A percentile compares a stretch with the other conserved stretches of the same genome.
Evolutionary conservation across 2,888 invertebrate genomes (phyloP).

Genomic region (Venustoraphidia nigricollis): DNA sequence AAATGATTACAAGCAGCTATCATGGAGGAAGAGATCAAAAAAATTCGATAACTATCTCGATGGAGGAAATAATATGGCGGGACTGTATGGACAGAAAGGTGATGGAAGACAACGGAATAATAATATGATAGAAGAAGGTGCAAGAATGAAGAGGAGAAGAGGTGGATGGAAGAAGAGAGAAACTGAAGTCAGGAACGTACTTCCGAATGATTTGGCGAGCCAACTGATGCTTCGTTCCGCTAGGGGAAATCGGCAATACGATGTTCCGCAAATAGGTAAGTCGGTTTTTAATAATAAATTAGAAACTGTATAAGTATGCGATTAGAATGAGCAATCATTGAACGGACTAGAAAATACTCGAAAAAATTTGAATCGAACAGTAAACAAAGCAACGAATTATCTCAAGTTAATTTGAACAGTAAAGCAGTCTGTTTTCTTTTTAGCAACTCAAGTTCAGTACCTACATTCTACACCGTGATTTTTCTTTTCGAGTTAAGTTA

Average conservation of each 20-base stretch:
- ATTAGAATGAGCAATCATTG: no score
- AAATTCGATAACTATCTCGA: background rate
- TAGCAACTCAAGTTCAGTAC: no score
- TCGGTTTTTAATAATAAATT: background rate
- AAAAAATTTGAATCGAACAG: no score
- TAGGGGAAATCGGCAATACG: conserved; percentile 61
- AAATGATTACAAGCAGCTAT: background rate
- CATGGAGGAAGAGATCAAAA: background rate
- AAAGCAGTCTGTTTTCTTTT: no score
- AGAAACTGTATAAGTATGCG: no score
- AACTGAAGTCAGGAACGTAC: conserved; percentile 18
- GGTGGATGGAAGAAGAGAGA: conserved; percentile 21
- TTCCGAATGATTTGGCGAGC: conserved; percentile 45
- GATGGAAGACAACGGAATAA: background rate
- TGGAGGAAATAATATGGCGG: no score
- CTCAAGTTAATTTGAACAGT: no score
- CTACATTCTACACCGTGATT: no score
- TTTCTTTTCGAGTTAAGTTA: no score
- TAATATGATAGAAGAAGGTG: conserved; percentile 6
- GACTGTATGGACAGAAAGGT: no score
- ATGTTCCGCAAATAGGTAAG: conserved; percentile 74
- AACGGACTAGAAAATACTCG: no score
- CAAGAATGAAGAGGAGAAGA: conserved; percentile 3
- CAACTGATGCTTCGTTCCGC: conserved; percentile 67
- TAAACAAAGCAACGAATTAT: no score